A percentile compares a stretch with the other conserved stretches of the same genome.
phyloP scores from a whole-genome alignment of 1,140 invertebrate species.

The Anoplophora glabripennis region DNA sequence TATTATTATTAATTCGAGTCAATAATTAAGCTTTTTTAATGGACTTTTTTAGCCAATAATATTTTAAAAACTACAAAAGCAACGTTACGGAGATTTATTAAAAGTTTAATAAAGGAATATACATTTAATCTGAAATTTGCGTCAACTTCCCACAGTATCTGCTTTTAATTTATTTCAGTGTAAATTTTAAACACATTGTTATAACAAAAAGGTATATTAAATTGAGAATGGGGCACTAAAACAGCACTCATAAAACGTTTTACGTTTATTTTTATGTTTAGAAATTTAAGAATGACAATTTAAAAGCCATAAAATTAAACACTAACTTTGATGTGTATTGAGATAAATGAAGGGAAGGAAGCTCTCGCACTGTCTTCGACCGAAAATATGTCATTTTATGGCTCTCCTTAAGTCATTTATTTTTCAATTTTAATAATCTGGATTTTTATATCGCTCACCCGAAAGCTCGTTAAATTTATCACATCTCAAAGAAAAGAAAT shows the following conservation, averaged over 20 bases:
- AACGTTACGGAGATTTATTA: no score
- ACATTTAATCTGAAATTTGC: no score
- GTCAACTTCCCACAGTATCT: no score
- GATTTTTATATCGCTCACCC: background rate
- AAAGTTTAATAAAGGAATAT: no score
- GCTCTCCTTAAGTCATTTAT: slow-evolving; percentile 2
- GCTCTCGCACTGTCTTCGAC: slow-evolving; percentile 3
- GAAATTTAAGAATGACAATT: slow-evolving; percentile 30
- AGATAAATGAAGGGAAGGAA: slow-evolving; percentile 20
- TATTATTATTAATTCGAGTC: no score
- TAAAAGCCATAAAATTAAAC: slow-evolving; percentile 28
- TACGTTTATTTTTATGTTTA: slow-evolving; percentile 31
- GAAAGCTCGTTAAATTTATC: slow-evolving; percentile 5
- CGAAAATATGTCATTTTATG: slow-evolving; percentile 11
- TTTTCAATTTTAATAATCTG: slow-evolving; percentile 13
- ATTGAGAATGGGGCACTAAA: slow-evolving; percentile 24
- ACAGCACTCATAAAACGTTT: slow-evolving; percentile 29
- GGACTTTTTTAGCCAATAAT: no score
- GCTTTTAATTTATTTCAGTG: slow-evolving; percentile 16
- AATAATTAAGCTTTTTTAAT: no score
- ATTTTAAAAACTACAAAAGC: no score
- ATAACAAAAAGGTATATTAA: slow-evolving; percentile 27
- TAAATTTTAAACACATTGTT: slow-evolving; percentile 28
- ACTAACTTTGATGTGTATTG: slow-evolving; percentile 26
- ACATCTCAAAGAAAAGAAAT: slow-evolving; percentile 5